phyloP scores from a whole-genome alignment of 2,888 invertebrate species.

The Cephus spinipes region DNA sequence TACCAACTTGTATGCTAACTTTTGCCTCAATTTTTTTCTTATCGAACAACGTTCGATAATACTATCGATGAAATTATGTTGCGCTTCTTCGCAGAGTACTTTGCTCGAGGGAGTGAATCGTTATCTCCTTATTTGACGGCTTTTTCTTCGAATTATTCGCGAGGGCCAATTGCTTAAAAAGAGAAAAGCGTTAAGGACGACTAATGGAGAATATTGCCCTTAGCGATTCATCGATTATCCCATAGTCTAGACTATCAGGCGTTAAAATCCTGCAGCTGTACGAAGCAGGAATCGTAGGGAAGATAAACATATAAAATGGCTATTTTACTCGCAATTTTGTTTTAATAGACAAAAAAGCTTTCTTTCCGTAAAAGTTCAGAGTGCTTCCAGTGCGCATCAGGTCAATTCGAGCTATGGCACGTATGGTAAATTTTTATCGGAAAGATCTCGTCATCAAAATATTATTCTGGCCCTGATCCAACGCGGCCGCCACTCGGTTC shows the following conservation, averaged over 20 bases:
- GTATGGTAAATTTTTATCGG: not conserved
- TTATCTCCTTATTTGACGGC: not conserved
- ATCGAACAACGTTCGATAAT: not conserved
- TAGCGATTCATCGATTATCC: not conserved
- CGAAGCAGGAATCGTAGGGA: not conserved
- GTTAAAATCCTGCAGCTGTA: not conserved
- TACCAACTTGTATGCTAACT: not conserved
- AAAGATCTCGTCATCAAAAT: constrained; percentile 30
- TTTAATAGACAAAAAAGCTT: not conserved
- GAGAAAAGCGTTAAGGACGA: not conserved
- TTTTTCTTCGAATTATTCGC: not conserved
- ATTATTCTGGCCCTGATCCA: constrained; percentile 37
- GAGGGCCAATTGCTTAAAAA: not conserved
- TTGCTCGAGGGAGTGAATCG: not conserved
- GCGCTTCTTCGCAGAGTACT: not conserved
- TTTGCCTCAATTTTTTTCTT: not conserved
- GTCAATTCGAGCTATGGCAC: not conserved
- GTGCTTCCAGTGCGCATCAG: not conserved
- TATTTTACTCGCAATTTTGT: not conserved
- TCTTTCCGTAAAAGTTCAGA: not conserved
- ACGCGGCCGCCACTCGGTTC: not conserved
- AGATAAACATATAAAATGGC: not conserved
- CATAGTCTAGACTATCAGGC: not conserved
- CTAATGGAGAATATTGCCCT: not conserved
- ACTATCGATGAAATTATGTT: not conserved